Base-by-base conservation (phyloP, 1,140 invertebrate species). In the Musca domestica region DNA sequence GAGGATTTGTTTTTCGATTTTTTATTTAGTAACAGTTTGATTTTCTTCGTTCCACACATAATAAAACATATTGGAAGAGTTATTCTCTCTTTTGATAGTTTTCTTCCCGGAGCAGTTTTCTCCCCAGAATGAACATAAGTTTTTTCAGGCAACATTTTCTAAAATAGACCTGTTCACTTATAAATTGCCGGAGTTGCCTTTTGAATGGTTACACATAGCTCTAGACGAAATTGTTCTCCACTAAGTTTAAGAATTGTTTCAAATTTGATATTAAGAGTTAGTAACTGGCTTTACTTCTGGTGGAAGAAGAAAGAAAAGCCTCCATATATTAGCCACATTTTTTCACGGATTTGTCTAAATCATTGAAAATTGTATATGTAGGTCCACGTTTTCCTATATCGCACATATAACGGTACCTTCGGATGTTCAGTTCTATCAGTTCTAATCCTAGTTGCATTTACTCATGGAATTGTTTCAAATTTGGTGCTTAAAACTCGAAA, bases 111-210 rank as follows among this genome's bases (percentile, higher is more conserved):
- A 49, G 66, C 64, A 58, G 67, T 71, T 72, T 71, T 72, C 66
- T 74, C 74, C 69, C 76, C 71, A 23, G 68, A 58, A 64, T 72
- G 67, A 54, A 74, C 73, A 52, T 77, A 77, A 23, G 76, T 82
- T 65, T 76, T 77, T 41, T 67, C 73, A 58, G 80, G 82, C 52
- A 83, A 71, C 66, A 72, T 68, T 73, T 75, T 77, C 76, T 75
- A 83, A 74, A 71, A 75, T n/a, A 83, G 70, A 27, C 73, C 77
- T 65, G 75, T 81, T 74, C 83, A 81, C 67, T 84, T 82, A 78
- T 72, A 49, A 78, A 58, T 70, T 73, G 69, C 47, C 65, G 46
- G 64, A 79, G 69, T 69, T 69, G 65, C 68, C 58, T 54, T 65
- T 71, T 67, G 27, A 67, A 74, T 46, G 64, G 68, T 54, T 41